Base-by-base conservation (phyloP, 1,140 invertebrate genomes). In the Olivierus martensii region DNA sequence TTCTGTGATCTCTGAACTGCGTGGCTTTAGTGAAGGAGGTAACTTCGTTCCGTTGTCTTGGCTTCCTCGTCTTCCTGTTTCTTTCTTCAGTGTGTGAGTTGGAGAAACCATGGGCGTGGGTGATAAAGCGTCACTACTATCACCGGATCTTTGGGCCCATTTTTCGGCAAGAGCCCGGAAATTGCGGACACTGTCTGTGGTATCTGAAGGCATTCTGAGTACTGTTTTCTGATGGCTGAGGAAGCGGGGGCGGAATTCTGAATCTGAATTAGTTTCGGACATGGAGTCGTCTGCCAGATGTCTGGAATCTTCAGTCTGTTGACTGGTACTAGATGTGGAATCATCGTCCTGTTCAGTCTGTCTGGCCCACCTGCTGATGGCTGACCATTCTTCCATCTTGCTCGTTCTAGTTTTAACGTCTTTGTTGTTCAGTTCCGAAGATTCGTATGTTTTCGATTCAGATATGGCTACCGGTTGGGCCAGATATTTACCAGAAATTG, bases 131-230 rank as follows among this genome's bases (percentile, higher is more conserved):
- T 50, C 18, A 14, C 47, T 56, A 15, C 57, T 61, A 46, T 62
- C 63, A 22, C 58, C 59, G 12, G 65, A 58, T 15, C 65, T 61
- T 53, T 68, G 64, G 46, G 70, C 66, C 69, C 69, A 71, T 45
- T 66, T 67, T 42, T 69, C 67, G 1, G 69, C 61, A n/a, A 71
- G 49, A 17, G 66, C 65, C 53, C 62, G 63, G 58, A 71, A 71
- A 43, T 66, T 67, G 46, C 67, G 65, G 14, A 64, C 59, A 14
- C 63, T 61, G 10, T 56, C 60, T 3, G 46, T 48, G n/a, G 45
- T 43, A 39, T 53, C 48, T n/a, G 44, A 17, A 37, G 49, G 21
- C 12, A 47, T 46, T 12, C 42, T 42, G 0, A 57, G 43, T 11
- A 57, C 56, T 5, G 52, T 53, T 22, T 46, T 49, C 19, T 57